These are phyloP conservation scores for Reticulitermes lucifugus DNA, from an alignment of 2,888 invertebrate species.

Conservation along the genomic window DNA sequence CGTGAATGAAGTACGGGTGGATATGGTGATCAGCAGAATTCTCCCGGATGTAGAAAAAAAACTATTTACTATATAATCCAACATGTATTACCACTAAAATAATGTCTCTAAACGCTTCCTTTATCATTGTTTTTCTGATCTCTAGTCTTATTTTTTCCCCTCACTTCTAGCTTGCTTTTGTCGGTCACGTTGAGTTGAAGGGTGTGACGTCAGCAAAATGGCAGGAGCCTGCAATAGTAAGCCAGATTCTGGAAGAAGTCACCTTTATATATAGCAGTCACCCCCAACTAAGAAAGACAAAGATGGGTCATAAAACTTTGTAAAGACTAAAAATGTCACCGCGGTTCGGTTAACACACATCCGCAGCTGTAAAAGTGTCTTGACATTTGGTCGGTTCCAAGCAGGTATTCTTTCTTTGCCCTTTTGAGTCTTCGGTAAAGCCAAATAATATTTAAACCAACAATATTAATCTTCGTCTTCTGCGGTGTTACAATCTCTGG, in stretches of 20 bases:
- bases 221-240: background rate
- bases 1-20: no score
- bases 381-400: background rate
- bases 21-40: no score
- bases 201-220: background rate
- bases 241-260: slow-evolving; percentile 5
- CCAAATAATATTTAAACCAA: no score
- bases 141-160: background rate
- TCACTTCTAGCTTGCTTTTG: background rate
- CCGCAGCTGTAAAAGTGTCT: background rate
- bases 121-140: background rate
- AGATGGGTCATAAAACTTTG: slow-evolving; percentile 17
- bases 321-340: slow-evolving; percentile 25
- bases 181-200: background rate
- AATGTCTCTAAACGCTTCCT: no score
- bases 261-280: background rate
- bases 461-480: no score
- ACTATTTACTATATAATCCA: no score
- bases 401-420: no score
- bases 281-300: background rate
- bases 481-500: no score
- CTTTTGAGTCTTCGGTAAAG: no score
- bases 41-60: no score
- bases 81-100: no score
- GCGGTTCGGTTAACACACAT: slow-evolving; percentile 23